Percentiles rank a stretch among this genome's conserved stretches.
These are phyloP conservation scores for Chionoecetes opilio DNA, from an alignment of 1,140 invertebrate species.

Conservation along the genomic window DNA sequence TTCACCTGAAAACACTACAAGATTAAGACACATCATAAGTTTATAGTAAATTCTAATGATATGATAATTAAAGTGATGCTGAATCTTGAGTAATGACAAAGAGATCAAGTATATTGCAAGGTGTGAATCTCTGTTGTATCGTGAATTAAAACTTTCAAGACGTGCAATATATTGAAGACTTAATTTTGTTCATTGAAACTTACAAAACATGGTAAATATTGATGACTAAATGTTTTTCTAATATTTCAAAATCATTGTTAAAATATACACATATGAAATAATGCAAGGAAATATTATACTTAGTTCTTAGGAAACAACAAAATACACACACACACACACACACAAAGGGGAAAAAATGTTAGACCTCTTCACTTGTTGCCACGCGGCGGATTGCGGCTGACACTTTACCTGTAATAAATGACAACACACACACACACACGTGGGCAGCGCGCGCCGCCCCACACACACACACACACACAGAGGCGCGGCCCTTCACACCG, in stretches of 20 bases:
- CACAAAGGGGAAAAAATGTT: neutral
- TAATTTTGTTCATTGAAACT: too few species aligned
- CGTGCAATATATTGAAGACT: too few species aligned
- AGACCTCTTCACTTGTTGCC: neutral
- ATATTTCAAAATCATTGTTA: neutral
- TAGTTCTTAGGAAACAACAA: too few species aligned
- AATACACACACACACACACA: neutral
- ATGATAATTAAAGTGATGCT: neutral
- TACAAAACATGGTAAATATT: too few species aligned
- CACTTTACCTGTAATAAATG: slow-evolving; percentile 30
- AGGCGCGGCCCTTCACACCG: slow-evolving; percentile 21
- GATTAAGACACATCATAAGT: neutral
- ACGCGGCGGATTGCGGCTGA: neutral
- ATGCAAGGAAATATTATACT: neutral
- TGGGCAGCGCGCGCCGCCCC: neutral
- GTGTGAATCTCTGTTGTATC: too few species aligned
- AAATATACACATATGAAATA: neutral
- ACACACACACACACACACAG: neutral
- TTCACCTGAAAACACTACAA: neutral
- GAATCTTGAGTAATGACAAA: neutral
- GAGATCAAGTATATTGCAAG: too few species aligned
- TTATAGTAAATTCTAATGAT: neutral
- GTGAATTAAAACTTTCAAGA: too few species aligned
- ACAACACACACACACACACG: neutral
- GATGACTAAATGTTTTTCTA: too few species aligned